Conservation (phyloP, 1,140 invertebrate genomes). For the Drosophila arawakana region DNA sequence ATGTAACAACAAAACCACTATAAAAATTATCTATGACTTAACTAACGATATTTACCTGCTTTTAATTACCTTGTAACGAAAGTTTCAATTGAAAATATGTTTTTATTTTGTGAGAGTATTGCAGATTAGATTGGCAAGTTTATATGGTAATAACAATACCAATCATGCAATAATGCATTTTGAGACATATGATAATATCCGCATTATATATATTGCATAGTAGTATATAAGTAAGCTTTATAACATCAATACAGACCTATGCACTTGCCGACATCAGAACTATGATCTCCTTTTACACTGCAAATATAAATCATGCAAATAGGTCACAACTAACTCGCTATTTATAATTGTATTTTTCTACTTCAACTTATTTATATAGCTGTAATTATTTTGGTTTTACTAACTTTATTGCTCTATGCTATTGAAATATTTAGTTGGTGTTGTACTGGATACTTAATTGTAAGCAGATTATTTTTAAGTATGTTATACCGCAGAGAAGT, state of each 20-base stretch:
- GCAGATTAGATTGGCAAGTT: too few relatives aligned
- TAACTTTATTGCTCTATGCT: neutral
- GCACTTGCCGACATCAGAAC: neutral
- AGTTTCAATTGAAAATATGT: too few relatives aligned
- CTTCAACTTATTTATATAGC: neutral
- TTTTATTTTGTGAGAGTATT: too few relatives aligned
- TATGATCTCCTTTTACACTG: neutral
- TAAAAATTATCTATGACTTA: too few relatives aligned
- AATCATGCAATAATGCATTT: too few relatives aligned
- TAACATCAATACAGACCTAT: conserved; percentile 18
- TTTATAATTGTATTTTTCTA: conserved; percentile 8
- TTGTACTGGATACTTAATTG: conserved; percentile 22
- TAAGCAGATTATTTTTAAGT: conserved; percentile 25
- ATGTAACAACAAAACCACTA: too few relatives aligned
- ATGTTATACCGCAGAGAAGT: conserved; percentile 10
- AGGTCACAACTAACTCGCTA: conserved; percentile 14
- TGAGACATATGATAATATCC: neutral
- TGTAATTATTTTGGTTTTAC: neutral
- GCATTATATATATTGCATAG: conserved; percentile 5
- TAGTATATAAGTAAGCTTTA: neutral
- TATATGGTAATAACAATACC: too few relatives aligned
- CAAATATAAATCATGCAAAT: conserved; percentile 4
- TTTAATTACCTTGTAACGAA: too few relatives aligned
- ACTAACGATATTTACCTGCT: too few relatives aligned
- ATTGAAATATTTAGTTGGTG: conserved; percentile 18